A percentile compares a stretch with the other conserved stretches of the same genome.
These are phyloP conservation scores for Semotilus atromaculatus DNA, from an alignment of 2,797 vertebrate species.

Conservation along the genomic window DNA sequence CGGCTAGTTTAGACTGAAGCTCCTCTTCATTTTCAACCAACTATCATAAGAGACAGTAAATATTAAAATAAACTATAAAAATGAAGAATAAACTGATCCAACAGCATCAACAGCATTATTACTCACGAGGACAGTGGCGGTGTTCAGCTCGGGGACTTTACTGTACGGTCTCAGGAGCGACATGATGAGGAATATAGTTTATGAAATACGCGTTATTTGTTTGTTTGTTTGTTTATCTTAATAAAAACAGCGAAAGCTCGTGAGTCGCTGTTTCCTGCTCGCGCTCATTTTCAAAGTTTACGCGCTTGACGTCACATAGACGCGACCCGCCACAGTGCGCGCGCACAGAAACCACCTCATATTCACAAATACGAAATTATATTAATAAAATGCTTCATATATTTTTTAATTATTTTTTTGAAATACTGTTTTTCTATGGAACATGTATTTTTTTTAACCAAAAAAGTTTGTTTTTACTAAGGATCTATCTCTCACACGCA, in stretches of 20 bases:
- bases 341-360: no score
- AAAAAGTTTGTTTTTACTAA: no score
- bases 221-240: background rate
- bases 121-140: slow-evolving; percentile 78
- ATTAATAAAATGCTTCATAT: background rate
- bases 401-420: no score
- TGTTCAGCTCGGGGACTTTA: slow-evolving; percentile 72
- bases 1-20: slow-evolving; percentile 75
- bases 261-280: background rate
- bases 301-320: slow-evolving; percentile 7
- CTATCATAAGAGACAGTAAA: slow-evolving; percentile 58
- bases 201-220: accelerated
- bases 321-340: no score
- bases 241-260: no score
- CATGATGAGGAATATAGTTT: slow-evolving; percentile 57
- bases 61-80: background rate
- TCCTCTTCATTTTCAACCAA: slow-evolving; percentile 78
- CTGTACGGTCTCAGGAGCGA: slow-evolving; percentile 73
- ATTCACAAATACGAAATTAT: background rate
- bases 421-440: no score
- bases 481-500: no score
- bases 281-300: slow-evolving; percentile 51
- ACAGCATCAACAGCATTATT: background rate
- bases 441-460: no score
- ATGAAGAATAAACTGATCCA: background rate